These are phyloP conservation scores for Neosalanx taihuensis DNA, from an alignment of 2,797 vertebrate genomes.

Conservation along the genomic window DNA sequence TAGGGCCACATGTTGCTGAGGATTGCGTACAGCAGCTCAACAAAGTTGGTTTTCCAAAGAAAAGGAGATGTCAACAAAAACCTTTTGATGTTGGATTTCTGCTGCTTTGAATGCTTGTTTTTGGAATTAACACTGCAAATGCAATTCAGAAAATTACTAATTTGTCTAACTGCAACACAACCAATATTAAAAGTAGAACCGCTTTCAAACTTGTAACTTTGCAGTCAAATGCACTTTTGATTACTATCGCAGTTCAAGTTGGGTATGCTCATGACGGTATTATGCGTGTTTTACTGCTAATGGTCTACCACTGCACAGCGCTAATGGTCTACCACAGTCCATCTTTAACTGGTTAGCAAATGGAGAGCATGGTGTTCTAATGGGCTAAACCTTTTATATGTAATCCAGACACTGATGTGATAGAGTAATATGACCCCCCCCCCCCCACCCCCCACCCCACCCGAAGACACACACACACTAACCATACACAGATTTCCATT, in stretches of 20 bases:
- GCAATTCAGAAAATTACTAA: not conserved
- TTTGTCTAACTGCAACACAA: not conserved
- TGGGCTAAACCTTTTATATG: too few species aligned
- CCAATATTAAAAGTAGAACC: not conserved
- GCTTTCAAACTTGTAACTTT: not conserved
- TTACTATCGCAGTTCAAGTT: not conserved
- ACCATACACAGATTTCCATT: not conserved
- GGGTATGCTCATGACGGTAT: not conserved
- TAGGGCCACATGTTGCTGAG: too few species aligned
- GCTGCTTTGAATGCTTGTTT: not conserved
- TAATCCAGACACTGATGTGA: not conserved
- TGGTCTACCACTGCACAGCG: not conserved
- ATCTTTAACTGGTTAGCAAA: not conserved
- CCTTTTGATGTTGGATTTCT: not conserved
- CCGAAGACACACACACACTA: not conserved
- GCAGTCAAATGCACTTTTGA: slow-evolving; percentile 3
- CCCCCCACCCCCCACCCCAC: too few species aligned
- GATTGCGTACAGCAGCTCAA: too few species aligned
- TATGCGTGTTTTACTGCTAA: not conserved
- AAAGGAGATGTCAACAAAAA: not conserved
- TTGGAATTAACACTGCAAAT: not conserved
- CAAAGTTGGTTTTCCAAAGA: not conserved
- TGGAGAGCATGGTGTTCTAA: not conserved
- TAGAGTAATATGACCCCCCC: not conserved
- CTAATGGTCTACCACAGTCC: not conserved